These are phyloP conservation scores for Regulus satrapa DNA, from an alignment of 2,113 vertebrate genomes.

Conservation along the genomic window DNA sequence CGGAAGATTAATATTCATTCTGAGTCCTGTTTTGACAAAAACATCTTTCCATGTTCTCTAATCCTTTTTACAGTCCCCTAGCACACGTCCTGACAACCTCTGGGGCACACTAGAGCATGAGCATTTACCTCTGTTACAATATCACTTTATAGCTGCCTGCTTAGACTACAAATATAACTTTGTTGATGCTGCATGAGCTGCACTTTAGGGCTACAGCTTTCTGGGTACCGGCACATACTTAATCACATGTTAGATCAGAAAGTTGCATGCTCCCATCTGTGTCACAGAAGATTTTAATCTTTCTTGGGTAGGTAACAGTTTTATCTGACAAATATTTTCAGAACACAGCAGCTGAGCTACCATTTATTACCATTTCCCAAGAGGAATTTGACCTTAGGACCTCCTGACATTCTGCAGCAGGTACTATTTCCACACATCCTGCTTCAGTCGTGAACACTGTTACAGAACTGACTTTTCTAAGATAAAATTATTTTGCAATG, in stretches of 20 bases:
- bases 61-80: neutral
- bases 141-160: neutral
- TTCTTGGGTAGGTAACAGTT: slow-evolving; percentile 21
- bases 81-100: neutral
- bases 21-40: neutral
- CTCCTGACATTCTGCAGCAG: slow-evolving; percentile 8
- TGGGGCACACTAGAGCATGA: neutral
- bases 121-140: neutral
- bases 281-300: slow-evolving; percentile 55
- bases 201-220: slow-evolving; percentile 30
- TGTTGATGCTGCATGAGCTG: neutral
- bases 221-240: neutral
- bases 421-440: neutral
- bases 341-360: slow-evolving; percentile 44
- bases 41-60: neutral
- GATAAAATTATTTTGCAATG: slow-evolving; percentile 4
- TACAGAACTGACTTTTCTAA: neutral
- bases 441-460: neutral
- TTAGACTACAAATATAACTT: neutral
- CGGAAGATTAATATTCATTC: neutral
- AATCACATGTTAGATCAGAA: slow-evolving; percentile 51
- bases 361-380: slow-evolving; percentile 49
- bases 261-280: slow-evolving; percentile 28
- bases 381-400: slow-evolving; percentile 29
- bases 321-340: slow-evolving; percentile 60